Evolutionary conservation across 2,888 invertebrate genomes (phyloP).

Genomic region (Strigamia transsilvanica): DNA sequence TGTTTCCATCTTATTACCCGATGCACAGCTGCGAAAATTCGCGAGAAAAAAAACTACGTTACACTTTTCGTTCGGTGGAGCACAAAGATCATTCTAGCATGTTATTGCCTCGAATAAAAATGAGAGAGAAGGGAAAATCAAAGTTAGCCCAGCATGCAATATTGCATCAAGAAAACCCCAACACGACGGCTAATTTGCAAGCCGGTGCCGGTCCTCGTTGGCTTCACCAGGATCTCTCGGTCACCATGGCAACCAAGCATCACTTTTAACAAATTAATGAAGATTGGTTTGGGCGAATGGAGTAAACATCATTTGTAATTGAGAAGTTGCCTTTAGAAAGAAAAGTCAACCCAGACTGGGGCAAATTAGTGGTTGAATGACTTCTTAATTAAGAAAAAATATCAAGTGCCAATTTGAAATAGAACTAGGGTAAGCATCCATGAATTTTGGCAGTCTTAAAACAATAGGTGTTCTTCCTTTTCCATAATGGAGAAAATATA

Average conservation of each 20-base stretch:
- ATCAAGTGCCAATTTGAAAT: too few species aligned
- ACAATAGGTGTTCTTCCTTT: too few species aligned
- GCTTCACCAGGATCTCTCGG: neutral
- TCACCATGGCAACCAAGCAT: slow-evolving; percentile 16
- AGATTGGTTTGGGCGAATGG: neutral
- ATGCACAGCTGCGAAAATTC: slow-evolving; percentile 48
- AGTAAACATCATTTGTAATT: slow-evolving; percentile 15
- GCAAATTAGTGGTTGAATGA: too few species aligned
- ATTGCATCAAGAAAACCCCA: slow-evolving; percentile 36
- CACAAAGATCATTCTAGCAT: slow-evolving; percentile 48
- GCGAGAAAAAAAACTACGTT: slow-evolving; percentile 28
- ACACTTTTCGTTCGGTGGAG: slow-evolving; percentile 49
- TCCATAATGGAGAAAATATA: too few species aligned
- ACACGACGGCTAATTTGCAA: slow-evolving; percentile 38
- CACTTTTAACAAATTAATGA: slow-evolving; percentile 30
- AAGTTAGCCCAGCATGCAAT: slow-evolving; percentile 48
- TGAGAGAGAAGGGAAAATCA: slow-evolving; percentile 43
- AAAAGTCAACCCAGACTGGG: neutral
- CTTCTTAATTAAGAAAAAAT: too few species aligned
- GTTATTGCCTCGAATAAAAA: slow-evolving; percentile 49
- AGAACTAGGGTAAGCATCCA: too few species aligned
- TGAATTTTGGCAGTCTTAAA: too few species aligned
- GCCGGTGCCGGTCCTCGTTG: slow-evolving; percentile 21
- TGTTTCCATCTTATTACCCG: slow-evolving; percentile 48
- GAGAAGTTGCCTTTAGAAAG: neutral